Conservation (phyloP, 2,888 invertebrate genomes). For the Drosophila pullipes region DNA sequence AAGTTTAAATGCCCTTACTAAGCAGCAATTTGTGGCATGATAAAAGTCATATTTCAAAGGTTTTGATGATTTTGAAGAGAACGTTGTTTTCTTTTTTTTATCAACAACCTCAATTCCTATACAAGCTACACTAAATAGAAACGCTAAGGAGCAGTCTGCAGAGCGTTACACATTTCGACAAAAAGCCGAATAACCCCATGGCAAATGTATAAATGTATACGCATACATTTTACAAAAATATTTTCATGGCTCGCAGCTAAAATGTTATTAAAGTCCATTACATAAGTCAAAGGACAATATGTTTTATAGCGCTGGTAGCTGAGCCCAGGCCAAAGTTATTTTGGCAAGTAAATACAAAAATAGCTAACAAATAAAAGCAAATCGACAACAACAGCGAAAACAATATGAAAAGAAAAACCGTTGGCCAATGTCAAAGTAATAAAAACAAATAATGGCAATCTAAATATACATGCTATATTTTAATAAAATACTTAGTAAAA, state of each 20-base stretch:
- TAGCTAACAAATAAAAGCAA: conserved; percentile 64
- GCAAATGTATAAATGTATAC: not conserved
- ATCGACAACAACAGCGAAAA: conserved; percentile 34
- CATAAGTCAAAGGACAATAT: conserved; percentile 57
- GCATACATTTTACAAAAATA: conserved; percentile 61
- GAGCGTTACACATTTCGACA: not conserved
- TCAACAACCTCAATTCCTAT: not conserved
- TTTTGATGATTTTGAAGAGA: not conserved
- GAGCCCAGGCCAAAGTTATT: conserved; percentile 26
- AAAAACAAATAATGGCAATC: conserved; percentile 68
- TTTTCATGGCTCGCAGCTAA: conserved; percentile 69
- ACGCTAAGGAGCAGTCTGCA: not conserved
- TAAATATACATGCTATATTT: conserved; percentile 25
- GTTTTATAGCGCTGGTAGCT: conserved; percentile 13
- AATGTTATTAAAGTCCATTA: conserved; percentile 75
- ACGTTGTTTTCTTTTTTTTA: not conserved
- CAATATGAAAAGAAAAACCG: conserved; percentile 13
- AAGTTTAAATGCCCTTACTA: not conserved
- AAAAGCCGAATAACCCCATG: not conserved
- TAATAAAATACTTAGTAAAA: not conserved
- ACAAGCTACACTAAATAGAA: not conserved
- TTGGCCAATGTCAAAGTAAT: conserved; percentile 59
- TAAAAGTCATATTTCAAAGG: not conserved
- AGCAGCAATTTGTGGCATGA: not conserved
- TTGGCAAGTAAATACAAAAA: conserved; percentile 65